Base-by-base conservation (phyloP, 2,797 vertebrate species). In the Lagorchestes hirsutus region DNA sequence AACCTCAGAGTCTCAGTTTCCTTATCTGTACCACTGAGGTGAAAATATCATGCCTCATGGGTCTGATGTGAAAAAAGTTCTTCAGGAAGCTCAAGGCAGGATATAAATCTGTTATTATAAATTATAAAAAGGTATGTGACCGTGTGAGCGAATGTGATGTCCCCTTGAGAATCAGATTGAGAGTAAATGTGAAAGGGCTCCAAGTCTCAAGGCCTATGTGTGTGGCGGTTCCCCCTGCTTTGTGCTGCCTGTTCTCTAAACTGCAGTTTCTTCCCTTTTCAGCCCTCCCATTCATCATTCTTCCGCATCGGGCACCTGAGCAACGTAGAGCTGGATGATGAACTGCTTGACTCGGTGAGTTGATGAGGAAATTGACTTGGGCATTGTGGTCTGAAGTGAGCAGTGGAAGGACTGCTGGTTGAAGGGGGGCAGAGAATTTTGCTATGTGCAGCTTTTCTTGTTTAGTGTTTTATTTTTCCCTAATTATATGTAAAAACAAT, bases 321-420 rank as follows among this genome's bases (percentile, higher is more conserved):
- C 98, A 99, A 99, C 31, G 99, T 99, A 99, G 99, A 99, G 98
- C 99, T 99, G 97, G 99, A 99, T 0, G 99, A 99, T 90, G 99
- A 99, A 54, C 97, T 98, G 24, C 97, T 57, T 1, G 98, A 99
- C 92, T 96, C 97, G 93, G 99, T 99, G 96, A 99, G 98, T 91
- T 28, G 18, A 28, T 8, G 5, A 27, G 2, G 4, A 82, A 90
- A 56, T 54, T 67, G 34, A 0, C 0, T 54, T 11, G 82, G 46
- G 9, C 50, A 2, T 6, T 3, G 10, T 54, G 1, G 16, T 14
- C 82, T 18, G 55, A 34, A 56, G 50, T 57, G 82, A 14, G 29
- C 11, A 4, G 0, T 13, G 1, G 46, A 46, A 34, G 5, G 0
- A 10, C 2, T 40, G 16, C 55, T 31, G 50, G 54, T 55, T 94